A percentile compares a stretch with the other conserved stretches of the same genome.
These are phyloP conservation scores for Aspidapion aeneum DNA, from an alignment of 2,888 invertebrate genomes.

Conservation along the genomic window DNA sequence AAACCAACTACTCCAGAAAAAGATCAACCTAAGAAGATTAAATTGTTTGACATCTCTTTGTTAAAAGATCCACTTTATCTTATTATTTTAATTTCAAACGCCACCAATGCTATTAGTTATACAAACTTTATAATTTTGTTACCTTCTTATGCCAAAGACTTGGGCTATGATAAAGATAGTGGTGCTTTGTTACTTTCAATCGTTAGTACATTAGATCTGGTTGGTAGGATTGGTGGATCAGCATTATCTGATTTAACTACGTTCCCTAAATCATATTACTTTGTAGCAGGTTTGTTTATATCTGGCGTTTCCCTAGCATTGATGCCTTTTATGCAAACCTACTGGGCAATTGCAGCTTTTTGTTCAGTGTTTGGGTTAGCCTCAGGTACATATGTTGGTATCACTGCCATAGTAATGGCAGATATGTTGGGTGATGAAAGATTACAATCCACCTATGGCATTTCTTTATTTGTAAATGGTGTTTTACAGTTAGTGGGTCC, in stretches of 20 bases:
- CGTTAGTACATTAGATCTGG: slow-evolving; percentile 75
- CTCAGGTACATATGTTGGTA: slow-evolving; percentile 81
- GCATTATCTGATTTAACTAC: slow-evolving; percentile 74
- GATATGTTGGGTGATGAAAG: slow-evolving; percentile 82
- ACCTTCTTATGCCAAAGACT: slow-evolving; percentile 69
- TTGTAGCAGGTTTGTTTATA: slow-evolving; percentile 71
- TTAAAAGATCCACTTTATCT: slow-evolving; percentile 77
- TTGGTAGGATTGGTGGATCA: slow-evolving; percentile 82
- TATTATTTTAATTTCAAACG: slow-evolving; percentile 76
- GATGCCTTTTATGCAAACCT: slow-evolving; percentile 65
- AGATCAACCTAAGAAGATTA: slow-evolving; percentile 48
- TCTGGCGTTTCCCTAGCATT: slow-evolving; percentile 73
- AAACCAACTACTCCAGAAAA: slow-evolving; percentile 40
- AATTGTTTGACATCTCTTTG: slow-evolving; percentile 71
- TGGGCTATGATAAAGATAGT: slow-evolving; percentile 66
- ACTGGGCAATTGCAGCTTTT: slow-evolving; percentile 61
- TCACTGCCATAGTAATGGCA: slow-evolving; percentile 85
- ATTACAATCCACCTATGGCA: slow-evolving; percentile 82
- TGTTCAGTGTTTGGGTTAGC: slow-evolving; percentile 78
- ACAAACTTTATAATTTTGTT: slow-evolving; percentile 82
- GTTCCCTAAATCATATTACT: slow-evolving; percentile 80
- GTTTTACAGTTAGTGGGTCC: slow-evolving; percentile 78
- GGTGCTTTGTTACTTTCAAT: slow-evolving; percentile 75
- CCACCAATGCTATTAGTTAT: slow-evolving; percentile 82
- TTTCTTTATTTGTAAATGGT: slow-evolving; percentile 81